A percentile compares a stretch with the other conserved stretches of the same genome.
These are phyloP conservation scores for Eudiplozoon nipponicum DNA, from an alignment of 2,888 invertebrate species.

Conservation along the genomic window DNA sequence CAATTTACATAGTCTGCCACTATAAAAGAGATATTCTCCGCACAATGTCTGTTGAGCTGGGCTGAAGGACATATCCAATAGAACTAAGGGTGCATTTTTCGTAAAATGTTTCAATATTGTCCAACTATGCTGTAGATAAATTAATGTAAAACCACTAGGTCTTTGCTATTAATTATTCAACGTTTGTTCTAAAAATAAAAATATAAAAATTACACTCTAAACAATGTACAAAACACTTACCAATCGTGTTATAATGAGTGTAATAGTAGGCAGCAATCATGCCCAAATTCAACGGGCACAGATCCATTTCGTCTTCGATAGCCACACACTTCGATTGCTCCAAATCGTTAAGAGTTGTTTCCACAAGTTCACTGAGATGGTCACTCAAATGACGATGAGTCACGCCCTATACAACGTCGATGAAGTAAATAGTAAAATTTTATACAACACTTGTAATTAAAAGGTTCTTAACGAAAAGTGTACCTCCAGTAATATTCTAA, in stretches of 20 bases:
- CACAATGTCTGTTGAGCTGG: too few species aligned
- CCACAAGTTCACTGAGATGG: slow-evolving; percentile 81
- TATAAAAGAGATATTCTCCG: too few species aligned
- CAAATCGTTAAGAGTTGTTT: slow-evolving; percentile 61
- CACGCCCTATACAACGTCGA: too few species aligned
- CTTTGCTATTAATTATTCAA: neutral
- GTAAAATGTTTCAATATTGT: too few species aligned
- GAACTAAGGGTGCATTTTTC: too few species aligned
- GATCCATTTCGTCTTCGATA: slow-evolving; percentile 87
- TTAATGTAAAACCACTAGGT: neutral
- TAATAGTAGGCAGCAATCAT: slow-evolving; percentile 99
- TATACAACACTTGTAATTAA: too few species aligned
- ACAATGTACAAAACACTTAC: slow-evolving; percentile 30
- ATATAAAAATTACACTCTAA: slow-evolving; percentile 12
- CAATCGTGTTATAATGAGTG: slow-evolving; percentile 90
- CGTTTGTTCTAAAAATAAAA: slow-evolving; percentile 19
- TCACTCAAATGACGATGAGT: slow-evolving; percentile 78
- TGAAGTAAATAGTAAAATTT: too few species aligned
- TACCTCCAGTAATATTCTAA: too few species aligned
- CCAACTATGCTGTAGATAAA: too few species aligned
- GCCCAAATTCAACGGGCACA: slow-evolving; percentile 70
- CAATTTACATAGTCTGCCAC: too few species aligned
- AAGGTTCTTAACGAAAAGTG: too few species aligned
- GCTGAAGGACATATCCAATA: too few species aligned
- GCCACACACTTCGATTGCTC: slow-evolving; percentile 87